Evolutionary conservation across 1,140 invertebrate species (phyloP).

Genomic region (Drosophila mojavensis): DNA sequence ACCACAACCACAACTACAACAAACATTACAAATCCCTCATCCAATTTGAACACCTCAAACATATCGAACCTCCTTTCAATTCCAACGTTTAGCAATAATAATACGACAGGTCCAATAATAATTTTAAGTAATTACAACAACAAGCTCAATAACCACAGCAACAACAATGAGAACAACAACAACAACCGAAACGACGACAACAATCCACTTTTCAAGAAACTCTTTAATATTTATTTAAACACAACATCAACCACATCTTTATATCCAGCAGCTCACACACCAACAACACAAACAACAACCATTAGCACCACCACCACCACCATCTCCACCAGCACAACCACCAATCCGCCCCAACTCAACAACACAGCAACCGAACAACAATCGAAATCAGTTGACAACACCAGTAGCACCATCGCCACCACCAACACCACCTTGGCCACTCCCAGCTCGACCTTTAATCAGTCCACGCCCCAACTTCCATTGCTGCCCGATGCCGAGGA

Average conservation of each 20-base stretch:
- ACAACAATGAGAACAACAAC: conserved; percentile 7
- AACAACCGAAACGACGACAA: not conserved
- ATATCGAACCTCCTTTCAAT: conserved; percentile 29
- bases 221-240: conserved; percentile 45
- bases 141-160: not conserved
- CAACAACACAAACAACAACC: conserved; percentile 33
- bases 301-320: conserved; percentile 25
- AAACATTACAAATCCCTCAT: conserved; percentile 12
- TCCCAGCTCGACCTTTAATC: conserved; percentile 16
- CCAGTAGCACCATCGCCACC: conserved; percentile 2
- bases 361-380: conserved; percentile 2
- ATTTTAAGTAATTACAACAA: conserved; percentile 13
- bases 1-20: conserved; percentile 32
- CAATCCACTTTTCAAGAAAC: not conserved
- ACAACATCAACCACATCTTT: conserved; percentile 74
- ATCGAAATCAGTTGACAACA: not conserved
- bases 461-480: conserved; percentile 13
- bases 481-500: conserved; percentile 25
- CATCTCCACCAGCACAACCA: conserved; percentile 19
- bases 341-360: conserved; percentile 25
- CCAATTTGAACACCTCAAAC: conserved; percentile 1
- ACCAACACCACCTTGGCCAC: conserved; percentile 16
- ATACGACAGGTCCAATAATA: conserved; percentile 8
- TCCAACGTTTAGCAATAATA: conserved; percentile 1
- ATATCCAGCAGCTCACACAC: conserved; percentile 77